Evolutionary conservation across 2,797 vertebrate genomes (phyloP).

Genomic region (Tachyglossus aculeatus): DNA sequence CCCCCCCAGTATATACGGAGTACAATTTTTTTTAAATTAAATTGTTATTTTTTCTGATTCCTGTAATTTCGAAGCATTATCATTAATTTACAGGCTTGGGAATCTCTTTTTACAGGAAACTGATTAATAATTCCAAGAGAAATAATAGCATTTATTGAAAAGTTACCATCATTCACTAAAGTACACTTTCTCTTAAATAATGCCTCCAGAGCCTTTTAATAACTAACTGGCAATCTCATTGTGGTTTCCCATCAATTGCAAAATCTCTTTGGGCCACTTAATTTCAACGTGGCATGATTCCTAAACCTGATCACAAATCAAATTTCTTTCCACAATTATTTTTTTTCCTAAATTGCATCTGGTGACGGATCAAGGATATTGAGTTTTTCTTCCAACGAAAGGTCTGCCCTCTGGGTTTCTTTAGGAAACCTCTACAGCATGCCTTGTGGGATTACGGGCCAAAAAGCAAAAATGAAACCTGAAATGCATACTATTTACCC

Average conservation of each 20-base stretch:
- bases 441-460: neutral
- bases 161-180: constrained; percentile 40
- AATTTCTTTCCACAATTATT: no score
- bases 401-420: neutral
- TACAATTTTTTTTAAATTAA: constrained; percentile 1
- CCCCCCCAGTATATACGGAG: neutral
- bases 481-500: constrained; percentile 10
- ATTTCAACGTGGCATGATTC: neutral
- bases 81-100: constrained; percentile 25
- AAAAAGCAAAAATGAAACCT: constrained; percentile 10
- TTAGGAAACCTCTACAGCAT: neutral
- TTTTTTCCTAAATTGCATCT: neutral
- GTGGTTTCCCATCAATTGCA: constrained; percentile 13
- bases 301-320: neutral
- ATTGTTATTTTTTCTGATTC: constrained; percentile 15
- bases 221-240: neutral
- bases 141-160: constrained; percentile 35
- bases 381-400: neutral
- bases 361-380: neutral
- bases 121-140: constrained; percentile 40
- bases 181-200: neutral
- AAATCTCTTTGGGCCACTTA: neutral
- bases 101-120: constrained; percentile 12
- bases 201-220: constrained; percentile 7
- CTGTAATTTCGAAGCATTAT: constrained; percentile 24